Conservation (phyloP, 35 echinoderm and acorn worm genomes). For the Amphiura filiformis region DNA sequence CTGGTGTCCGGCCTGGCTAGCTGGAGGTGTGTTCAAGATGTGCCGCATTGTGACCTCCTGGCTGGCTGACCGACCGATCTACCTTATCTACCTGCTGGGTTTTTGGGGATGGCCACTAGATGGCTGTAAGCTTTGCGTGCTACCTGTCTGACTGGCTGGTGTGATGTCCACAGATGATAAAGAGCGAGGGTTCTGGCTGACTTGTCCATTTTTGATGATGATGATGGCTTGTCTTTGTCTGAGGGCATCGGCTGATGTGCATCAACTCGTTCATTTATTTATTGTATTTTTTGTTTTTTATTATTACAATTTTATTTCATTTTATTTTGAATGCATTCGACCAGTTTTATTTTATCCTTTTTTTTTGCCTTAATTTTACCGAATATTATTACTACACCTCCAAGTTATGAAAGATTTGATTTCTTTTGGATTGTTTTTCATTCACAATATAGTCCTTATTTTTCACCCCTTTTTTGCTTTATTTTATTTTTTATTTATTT, state of each 20-base stretch:
- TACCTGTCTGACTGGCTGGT: neutral
- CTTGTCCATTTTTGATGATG: neutral
- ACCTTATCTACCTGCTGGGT: neutral
- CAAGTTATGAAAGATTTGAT: slow-evolving; percentile 1
- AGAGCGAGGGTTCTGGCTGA: neutral
- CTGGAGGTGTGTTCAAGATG: neutral
- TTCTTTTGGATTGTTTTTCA: too few species aligned
- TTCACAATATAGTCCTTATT: too few species aligned
- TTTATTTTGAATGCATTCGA: neutral
- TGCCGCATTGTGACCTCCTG: neutral
- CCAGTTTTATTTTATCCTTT: neutral
- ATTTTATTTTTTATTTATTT: neutral
- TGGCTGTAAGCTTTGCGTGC: neutral
- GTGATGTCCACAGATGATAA: neutral
- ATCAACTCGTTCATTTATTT: neutral
- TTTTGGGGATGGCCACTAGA: neutral
- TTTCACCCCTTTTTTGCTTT: neutral
- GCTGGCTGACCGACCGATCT: neutral
- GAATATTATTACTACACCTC: neutral
- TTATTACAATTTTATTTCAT: neutral
- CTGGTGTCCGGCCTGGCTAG: too few species aligned
- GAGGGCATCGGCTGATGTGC: neutral
- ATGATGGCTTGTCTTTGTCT: slow-evolving; percentile 5
- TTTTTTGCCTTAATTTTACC: slow-evolving; percentile 17
- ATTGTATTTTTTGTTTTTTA: neutral